Percentiles rank a stretch among this genome's conserved stretches.
These are phyloP conservation scores for Archocentrus centrarchus DNA, from an alignment of 2,113 vertebrate species.

Conservation along the genomic window DNA sequence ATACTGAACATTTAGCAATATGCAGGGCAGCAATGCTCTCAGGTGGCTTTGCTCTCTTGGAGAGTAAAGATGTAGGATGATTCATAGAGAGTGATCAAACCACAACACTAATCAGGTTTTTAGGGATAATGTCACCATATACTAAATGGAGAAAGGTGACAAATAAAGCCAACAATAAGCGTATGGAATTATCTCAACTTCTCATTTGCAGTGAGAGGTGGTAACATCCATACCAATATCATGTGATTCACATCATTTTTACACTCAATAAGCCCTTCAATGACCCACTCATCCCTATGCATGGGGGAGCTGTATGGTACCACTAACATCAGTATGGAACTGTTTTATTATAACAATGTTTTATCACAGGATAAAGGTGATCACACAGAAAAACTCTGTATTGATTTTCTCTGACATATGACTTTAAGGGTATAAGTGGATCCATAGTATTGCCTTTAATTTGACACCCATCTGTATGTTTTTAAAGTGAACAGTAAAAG, in stretches of 20 bases:
- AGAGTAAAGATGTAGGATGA: neutral
- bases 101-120: neutral
- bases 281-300: neutral
- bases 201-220: neutral
- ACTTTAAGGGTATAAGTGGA: neutral
- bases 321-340: neutral
- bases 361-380: neutral
- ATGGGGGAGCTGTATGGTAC: neutral
- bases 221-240: neutral
- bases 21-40: neutral
- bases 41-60: conserved; percentile 3
- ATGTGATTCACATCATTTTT: neutral
- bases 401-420: neutral
- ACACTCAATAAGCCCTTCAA: neutral
- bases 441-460: neutral
- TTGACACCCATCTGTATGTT: conserved; percentile 7
- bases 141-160: neutral
- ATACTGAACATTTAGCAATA: conserved; percentile 5
- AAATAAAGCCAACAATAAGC: neutral
- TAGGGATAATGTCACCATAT: neutral
- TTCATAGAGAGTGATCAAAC: neutral
- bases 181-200: neutral
- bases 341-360: neutral
- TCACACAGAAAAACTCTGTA: neutral
- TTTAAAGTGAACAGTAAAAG: neutral